Conservation (phyloP, 1,140 invertebrate species). For the Berghia stephanieae region DNA sequence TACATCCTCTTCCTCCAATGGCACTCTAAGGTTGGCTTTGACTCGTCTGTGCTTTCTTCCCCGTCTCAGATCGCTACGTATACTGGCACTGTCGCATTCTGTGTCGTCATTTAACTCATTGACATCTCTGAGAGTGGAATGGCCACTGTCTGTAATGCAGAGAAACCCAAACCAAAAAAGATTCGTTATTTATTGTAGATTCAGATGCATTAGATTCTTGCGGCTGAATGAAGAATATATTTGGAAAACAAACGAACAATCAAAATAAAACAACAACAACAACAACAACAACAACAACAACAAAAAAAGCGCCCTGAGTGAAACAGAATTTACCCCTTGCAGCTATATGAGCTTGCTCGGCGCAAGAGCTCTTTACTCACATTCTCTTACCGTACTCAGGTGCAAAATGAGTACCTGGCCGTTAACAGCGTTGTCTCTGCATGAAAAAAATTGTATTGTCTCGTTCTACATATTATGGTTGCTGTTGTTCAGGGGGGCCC, state of each 20-base stretch:
- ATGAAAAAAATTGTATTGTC: too few relatives aligned
- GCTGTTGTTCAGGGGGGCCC: too few relatives aligned
- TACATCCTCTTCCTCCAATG: conserved; percentile 32
- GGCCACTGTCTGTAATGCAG: conserved; percentile 67
- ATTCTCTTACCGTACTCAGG: too few relatives aligned
- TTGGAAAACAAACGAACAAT: not conserved
- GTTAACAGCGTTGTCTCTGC: too few relatives aligned
- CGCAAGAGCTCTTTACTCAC: too few relatives aligned
- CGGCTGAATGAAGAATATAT: not conserved
- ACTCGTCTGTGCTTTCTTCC: not conserved
- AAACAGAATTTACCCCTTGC: too few relatives aligned
- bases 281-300: not conserved
- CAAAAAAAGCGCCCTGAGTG: not conserved
- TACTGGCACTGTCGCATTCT: conserved; percentile 40
- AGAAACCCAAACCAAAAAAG: too few relatives aligned
- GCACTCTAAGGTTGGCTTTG: not conserved
- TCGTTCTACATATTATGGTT: too few relatives aligned
- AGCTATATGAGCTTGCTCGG: too few relatives aligned
- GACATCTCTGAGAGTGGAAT: conserved; percentile 65
- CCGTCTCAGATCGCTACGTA: conserved; percentile 19
- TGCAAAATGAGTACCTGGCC: too few relatives aligned
- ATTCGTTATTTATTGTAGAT: too few relatives aligned
- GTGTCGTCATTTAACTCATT: conserved; percentile 52
- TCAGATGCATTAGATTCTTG: not conserved
- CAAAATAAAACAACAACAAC: not conserved